Percentiles rank a stretch among this genome's conserved stretches.
These are phyloP conservation scores for Gymnoscopelus braueri DNA, from an alignment of 2,797 vertebrate genomes.

Conservation along the genomic window DNA sequence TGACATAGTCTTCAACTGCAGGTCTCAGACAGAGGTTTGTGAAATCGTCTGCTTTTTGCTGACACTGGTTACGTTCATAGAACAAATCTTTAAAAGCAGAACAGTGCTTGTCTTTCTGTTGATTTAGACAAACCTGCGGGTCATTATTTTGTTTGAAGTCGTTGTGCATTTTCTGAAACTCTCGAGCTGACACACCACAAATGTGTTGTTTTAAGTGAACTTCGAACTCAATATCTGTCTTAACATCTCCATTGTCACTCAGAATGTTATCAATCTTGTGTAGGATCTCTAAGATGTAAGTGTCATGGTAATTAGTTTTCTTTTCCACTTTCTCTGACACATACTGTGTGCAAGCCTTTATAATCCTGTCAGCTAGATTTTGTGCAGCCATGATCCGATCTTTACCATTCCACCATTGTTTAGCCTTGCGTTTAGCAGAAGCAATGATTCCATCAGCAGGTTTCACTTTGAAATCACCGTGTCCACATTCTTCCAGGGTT, in stretches of 20 bases:
- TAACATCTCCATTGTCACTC: not conserved
- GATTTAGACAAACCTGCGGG: constrained; percentile 43
- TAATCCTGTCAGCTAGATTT: constrained; percentile 40
- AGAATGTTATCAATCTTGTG: constrained; percentile 54
- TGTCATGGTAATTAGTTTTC: constrained; percentile 63
- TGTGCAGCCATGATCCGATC: constrained; percentile 8
- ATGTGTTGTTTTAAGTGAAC: constrained; percentile 69
- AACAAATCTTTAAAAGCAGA: constrained; percentile 69
- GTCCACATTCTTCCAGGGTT: not conserved
- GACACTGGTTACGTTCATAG: constrained; percentile 59
- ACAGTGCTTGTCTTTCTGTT: constrained; percentile 59
- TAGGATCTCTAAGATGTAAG: constrained; percentile 65
- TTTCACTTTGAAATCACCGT: constrained; percentile 5
- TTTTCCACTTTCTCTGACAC: not conserved
- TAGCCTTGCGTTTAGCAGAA: rapidly evolving
- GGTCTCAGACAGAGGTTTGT: constrained; percentile 49
- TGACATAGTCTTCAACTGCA: constrained; percentile 56
- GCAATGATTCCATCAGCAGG: too few species aligned
- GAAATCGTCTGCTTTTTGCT: constrained; percentile 74
- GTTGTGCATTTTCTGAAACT: constrained; percentile 70
- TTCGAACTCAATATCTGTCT: constrained; percentile 44
- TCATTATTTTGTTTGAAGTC: constrained; percentile 61
- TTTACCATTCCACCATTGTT: rapidly evolving
- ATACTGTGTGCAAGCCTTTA: constrained; percentile 25
- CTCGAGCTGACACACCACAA: constrained; percentile 51